A percentile compares a stretch with the other conserved stretches of the same genome.
Conservation (phyloP, 2,888 invertebrate species). For the Seira sanloemensis region DNA sequence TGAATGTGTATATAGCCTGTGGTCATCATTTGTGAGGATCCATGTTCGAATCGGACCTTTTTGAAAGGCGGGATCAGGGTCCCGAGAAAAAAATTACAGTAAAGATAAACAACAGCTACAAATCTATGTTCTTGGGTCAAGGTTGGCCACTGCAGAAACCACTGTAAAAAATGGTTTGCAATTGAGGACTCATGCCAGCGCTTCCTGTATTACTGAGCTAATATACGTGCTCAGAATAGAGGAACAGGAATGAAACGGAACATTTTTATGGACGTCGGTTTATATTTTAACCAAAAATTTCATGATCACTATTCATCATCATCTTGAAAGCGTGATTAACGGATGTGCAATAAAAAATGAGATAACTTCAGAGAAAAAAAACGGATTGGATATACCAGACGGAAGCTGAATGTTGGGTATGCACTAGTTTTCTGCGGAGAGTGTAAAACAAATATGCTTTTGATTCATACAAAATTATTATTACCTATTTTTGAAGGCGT, state of each 20-base stretch:
- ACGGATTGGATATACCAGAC: neutral
- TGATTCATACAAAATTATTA: neutral
- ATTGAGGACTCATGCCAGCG: conserved; percentile 27
- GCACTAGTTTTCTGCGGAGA: neutral
- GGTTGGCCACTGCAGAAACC: conserved; percentile 45
- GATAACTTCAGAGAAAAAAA: conserved; percentile 19
- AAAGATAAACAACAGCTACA: conserved; percentile 18
- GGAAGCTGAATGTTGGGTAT: neutral
- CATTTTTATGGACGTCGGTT: conserved; percentile 35
- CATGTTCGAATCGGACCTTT: neutral
- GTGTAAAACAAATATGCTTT: neutral
- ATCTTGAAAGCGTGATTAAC: conserved; percentile 27
- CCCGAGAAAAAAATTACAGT: neutral
- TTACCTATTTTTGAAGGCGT: neutral
- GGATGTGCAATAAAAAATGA: conserved; percentile 12
- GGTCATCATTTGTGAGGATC: neutral
- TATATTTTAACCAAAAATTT: neutral
- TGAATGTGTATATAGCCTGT: neutral
- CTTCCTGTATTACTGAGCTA: conserved; percentile 42
- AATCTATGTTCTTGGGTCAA: conserved; percentile 48
- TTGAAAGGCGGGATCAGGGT: neutral
- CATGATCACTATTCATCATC: neutral
- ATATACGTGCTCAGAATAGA: neutral
- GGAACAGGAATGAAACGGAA: conserved; percentile 42
- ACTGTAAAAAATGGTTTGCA: conserved; percentile 19